Base-by-base conservation (phyloP, 2,113 vertebrate species). In the Ariopsis seemanni region DNA sequence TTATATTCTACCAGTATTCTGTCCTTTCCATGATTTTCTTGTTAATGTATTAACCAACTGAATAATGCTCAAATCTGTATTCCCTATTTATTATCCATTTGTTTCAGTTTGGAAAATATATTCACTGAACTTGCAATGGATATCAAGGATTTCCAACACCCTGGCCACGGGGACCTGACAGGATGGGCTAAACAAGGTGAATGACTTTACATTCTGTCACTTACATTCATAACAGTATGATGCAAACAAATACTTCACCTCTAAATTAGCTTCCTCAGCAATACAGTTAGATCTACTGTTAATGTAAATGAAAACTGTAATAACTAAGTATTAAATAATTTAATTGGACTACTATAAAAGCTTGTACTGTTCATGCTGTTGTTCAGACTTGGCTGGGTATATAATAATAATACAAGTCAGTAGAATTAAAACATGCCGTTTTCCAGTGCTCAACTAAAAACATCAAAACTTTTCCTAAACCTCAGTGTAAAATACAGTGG, bases 121-220 rank as follows among this genome's bases (percentile, higher is more conserved):
- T 97, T 95, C 89, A 95, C 88, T 88, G 97, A 97, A 18, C 92
- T 97, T 2, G 92, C 93, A 0, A 90, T 92, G 0, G 97, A 97
- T 90, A 94, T 97, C 3, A 95, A 96, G 75, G 96, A 83, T 20
- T 97, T 97, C 88, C 92, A 92, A 75, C 96, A 96, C 77, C 96
- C 96, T 71, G 95, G 96, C 12, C 96, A 97, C 0, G 97, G 97
- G 20, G 96, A 97, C 83, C 89, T 97, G 15, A 96, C 95, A 0
- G 96, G 96, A 15, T 97, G 97, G 97, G 97, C 96, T 88, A 96
- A 95, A 82, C 97, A 97, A 95, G 97, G 97, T 97, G 91, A 30
- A 65, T 62, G 22, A 50, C 30, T 62, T 74, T 52, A 60, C 22
- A 14, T 65, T 53, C 1, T 75, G 14, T 50, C 3, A 72, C 25